Evolutionary conservation across 2,888 invertebrate genomes (phyloP), one percentile per base, ranked within the genome.

Genomic region (Danaus chrysippus): DNA sequence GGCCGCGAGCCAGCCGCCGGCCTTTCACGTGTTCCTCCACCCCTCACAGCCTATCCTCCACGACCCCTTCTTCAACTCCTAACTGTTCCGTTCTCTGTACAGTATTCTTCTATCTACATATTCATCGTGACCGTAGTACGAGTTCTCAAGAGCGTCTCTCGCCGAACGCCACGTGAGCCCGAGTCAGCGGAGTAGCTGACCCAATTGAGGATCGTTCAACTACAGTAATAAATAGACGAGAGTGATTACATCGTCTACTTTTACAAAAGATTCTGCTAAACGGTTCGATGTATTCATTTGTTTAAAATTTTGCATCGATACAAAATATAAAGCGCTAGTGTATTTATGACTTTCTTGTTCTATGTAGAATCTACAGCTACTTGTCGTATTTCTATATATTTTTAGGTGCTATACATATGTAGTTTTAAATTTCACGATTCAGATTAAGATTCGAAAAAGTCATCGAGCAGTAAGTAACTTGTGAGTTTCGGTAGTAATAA

Each of bases 161-260:
- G 6, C 23, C 23, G 2, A 34, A 8, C 3, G 23, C 23, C 23
- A 34, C 23, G 23, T 5, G 23, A 34, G 23, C 23, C 23, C 23
- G 23, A 34, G 23, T 34, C 23, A 34, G 6, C 23, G 23, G 23
- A 34, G 23, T 34, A 5, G 23, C 23, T 34, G 61, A 54, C 75
- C 80, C 69, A 75, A 63, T 74, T 81, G 72, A 61, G 70, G 74
- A 69, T 63, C 79, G 71, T 76, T 78, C 76, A 74, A 75, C 76
- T 71, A 67, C 63, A 64, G 65, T 60, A 71, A 71, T 71, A 74
- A 68, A 72, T 73, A 69, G 68, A 68, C 66, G 70, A 69, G 71
- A 67, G 67, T 71, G 66, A 62, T 68, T 69, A 70, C 68, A 71
- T 72, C 65, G 62, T 62, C 67, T 69, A 63, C 61, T 63, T 60